Evolutionary conservation across 2,797 vertebrate species (phyloP), one percentile per base, ranked within the genome.

Genomic region (Sarcoramphus papa): DNA sequence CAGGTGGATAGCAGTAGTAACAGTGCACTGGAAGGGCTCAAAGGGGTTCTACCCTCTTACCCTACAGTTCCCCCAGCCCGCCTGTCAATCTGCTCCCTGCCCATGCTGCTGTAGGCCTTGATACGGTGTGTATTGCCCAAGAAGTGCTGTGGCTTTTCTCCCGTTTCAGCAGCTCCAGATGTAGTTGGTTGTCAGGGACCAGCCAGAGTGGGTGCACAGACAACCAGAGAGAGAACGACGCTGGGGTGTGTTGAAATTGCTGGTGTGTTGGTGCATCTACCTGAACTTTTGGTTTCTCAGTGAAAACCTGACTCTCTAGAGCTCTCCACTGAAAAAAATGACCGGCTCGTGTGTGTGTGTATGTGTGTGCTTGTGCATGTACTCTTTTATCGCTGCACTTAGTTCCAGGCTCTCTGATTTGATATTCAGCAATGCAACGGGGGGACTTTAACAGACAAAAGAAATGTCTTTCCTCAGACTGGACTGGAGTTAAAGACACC

Each of bases 81-180:
- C 43, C n/a, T 41, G 22, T 30, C 67, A 11, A 3, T 11, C 73
- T 41, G 30, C 60, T 60, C 53, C 43, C 53, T 31, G 28, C 47
- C 25, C 31, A 15, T 2, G 0, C 41, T 40, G 25, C 43, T 63
- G 33, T 6, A 43, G 16, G 3, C 37, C 28, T 27, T 14, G 17
- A 5, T 18, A 6, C 1, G 4, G 3, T 13, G 24, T 27, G 17
- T 22, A 4, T 27, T 31, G 28, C 53, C 21, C 22, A 7, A 23
- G 70, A 54, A 60, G 14, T 14, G 7, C 24, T 21, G 14, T 4
- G 50, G 59, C 11, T n/a, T 76, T 73, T 30, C 54, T 68, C 48
- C 43, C 33, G 20, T 27, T 37, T 21, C 37, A 35, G 70, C 15
- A 57, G 54, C 31, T 89, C n/a, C 43, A 41, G 35, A 3, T 30